Evolutionary conservation across 2,797 vertebrate genomes (phyloP).

Genomic region (Sebastes oblongus): DNA sequence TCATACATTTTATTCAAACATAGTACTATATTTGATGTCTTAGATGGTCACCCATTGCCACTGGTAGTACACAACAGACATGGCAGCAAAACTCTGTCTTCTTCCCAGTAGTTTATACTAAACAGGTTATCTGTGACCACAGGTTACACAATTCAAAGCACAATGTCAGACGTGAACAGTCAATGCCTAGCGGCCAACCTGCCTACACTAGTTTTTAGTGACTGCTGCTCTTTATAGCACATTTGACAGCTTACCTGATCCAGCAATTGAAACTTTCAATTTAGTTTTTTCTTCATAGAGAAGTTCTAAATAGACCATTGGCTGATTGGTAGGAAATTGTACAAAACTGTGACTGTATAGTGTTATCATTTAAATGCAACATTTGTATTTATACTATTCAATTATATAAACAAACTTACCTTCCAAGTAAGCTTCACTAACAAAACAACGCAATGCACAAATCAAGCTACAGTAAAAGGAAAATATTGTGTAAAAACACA

Average conservation of each 20-base stretch:
- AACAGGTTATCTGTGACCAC: background rate
- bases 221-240: background rate
- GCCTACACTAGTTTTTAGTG: background rate
- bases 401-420: background rate
- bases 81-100: background rate
- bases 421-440: background rate
- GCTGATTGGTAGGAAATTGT: background rate
- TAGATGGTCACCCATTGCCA: background rate
- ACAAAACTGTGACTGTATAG: background rate
- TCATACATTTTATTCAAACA: background rate
- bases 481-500: background rate
- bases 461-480: background rate
- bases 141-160: background rate
- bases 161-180: background rate
- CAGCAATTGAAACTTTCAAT: background rate
- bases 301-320: background rate
- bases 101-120: background rate
- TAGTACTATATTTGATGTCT: background rate
- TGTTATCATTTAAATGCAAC: background rate
- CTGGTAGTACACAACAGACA: background rate
- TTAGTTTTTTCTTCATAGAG: background rate
- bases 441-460: background rate
- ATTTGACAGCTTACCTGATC: background rate
- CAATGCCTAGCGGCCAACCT: background rate
- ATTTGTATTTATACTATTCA: background rate